Conservation (phyloP, 2,797 vertebrate species). For the Helostoma temminkii region DNA sequence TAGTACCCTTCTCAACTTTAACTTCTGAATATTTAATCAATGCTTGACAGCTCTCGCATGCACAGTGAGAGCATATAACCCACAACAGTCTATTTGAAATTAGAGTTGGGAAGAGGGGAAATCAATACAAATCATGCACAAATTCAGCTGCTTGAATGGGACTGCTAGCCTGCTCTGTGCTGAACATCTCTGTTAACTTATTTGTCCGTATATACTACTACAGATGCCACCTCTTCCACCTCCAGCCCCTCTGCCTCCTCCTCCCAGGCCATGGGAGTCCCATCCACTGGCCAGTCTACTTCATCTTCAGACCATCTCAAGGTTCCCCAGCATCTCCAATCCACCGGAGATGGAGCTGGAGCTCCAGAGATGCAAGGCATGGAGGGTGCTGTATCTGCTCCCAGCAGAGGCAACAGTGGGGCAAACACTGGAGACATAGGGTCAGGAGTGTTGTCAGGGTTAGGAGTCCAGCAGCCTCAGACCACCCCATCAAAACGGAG, state of each 20-base stretch:
- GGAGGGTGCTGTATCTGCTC: constrained; percentile 72
- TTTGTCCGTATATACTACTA: constrained; percentile 92
- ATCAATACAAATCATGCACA: constrained; percentile 87
- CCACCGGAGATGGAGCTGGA: constrained; percentile 85
- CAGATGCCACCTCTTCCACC: constrained; percentile 95
- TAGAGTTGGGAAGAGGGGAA: constrained; percentile 84
- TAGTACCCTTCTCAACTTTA: constrained; percentile 86
- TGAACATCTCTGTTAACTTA: constrained; percentile 88
- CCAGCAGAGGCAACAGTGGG: constrained; percentile 72
- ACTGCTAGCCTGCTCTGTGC: constrained; percentile 95
- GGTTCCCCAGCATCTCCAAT: constrained; percentile 92
- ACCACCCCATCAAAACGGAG: constrained; percentile 96
- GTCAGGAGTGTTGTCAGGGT: constrained; percentile 70
- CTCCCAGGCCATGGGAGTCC: constrained; percentile 95
- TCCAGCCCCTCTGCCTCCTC: constrained; percentile 93
- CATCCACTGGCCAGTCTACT: constrained; percentile 93
- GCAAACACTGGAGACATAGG: constrained; percentile 77
- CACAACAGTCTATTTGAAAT: constrained; percentile 78
- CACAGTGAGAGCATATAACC: constrained; percentile 80
- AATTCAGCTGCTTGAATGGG: constrained; percentile 95
- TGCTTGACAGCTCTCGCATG: constrained; percentile 83
- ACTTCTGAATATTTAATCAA: constrained; percentile 79
- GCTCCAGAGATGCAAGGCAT: constrained; percentile 84
- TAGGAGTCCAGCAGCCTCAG: constrained; percentile 86
- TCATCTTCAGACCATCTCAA: constrained; percentile 96